Evolutionary conservation across 1,140 invertebrate species (phyloP), one percentile per base, ranked within the genome.

Genomic region (Nephotettix cincticeps): DNA sequence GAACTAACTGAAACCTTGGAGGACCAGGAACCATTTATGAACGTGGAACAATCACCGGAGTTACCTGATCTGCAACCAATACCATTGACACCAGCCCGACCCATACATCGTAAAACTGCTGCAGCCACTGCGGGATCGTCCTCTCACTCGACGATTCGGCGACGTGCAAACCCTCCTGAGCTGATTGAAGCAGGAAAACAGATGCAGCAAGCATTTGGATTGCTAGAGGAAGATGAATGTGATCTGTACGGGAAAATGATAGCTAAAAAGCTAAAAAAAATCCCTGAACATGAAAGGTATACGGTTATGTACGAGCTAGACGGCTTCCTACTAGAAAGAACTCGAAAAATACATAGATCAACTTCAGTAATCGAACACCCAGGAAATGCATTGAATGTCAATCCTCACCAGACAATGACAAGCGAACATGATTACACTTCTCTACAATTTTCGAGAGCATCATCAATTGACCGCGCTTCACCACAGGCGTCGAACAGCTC

Each of bases 261-360:
- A 14, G 74, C 76, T 19, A 77, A 71, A 58, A 77, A 76, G 65
- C 70, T 77, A 64, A 69, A 71, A 75, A 72, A 75, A 72, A 40
- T 77, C 23, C 65, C 75, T 13, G 76, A 77, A 75, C 36, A 72
- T 1, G 71, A 77, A 73, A 70, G 72, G 69, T 36, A 71, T 13
- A 1, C 36, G 51, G 47, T 77, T 13, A 77, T 76, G 73, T 73
- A 76, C 36, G 75, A 77, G 43, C 74, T 72, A 21, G 65, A 72
- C 25, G 51, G 56, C 28, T 4, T 43, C 40, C n/a, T 43, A 43
- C 40, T 43, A 43, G 40, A 43, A 43, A 43, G n/a, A 11, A 43
- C 40, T 43, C 9, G n/a, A 43, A 43, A n/a, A 43, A n/a, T n/a
- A 43, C n/a, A n/a, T n/a, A 43, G 40, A 43, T 43, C 40, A 43